A percentile compares a stretch with the other conserved stretches of the same genome.
Evolutionary conservation across 2,888 invertebrate genomes (phyloP).

Genomic region (Leptopilina syphax): DNA sequence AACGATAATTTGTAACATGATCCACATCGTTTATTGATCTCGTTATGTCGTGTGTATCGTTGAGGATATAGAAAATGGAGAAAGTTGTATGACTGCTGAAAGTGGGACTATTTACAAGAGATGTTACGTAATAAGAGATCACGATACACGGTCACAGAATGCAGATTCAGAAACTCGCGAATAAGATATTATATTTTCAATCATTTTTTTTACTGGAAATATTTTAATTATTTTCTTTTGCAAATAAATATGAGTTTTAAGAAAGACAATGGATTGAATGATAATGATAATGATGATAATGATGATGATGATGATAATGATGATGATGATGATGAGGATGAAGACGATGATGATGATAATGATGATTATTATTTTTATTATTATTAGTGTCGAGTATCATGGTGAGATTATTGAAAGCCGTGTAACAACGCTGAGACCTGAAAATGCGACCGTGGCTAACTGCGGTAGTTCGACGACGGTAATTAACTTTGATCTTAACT

Average conservation of each 20-base stretch:
- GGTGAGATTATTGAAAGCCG: constrained; percentile 5
- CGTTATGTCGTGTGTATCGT: constrained; percentile 35
- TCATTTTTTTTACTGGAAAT: no score
- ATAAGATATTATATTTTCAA: no score
- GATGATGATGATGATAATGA: no score
- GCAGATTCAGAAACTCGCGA: neutral
- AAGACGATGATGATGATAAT: no score
- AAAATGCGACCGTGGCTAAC: constrained; percentile 38
- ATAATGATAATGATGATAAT: no score
- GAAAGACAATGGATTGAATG: no score
- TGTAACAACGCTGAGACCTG: constrained; percentile 27
- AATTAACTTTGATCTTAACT: constrained; percentile 47
- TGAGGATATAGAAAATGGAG: constrained; percentile 45
- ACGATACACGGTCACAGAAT: neutral
- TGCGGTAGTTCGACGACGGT: constrained; percentile 37
- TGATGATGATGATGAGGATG: no score
- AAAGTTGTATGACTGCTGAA: constrained; percentile 49
- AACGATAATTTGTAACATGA: neutral
- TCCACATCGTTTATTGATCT: constrained; percentile 44
- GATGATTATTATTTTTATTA: no score
- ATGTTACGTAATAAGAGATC: constrained; percentile 49
- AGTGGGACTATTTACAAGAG: constrained; percentile 45
- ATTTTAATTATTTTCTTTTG: no score
- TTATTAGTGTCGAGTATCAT: constrained; percentile 11
- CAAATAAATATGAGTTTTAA: no score